These are phyloP conservation scores for Mionectes macconnelli DNA, from an alignment of 2,113 vertebrate species.

Conservation along the genomic window DNA sequence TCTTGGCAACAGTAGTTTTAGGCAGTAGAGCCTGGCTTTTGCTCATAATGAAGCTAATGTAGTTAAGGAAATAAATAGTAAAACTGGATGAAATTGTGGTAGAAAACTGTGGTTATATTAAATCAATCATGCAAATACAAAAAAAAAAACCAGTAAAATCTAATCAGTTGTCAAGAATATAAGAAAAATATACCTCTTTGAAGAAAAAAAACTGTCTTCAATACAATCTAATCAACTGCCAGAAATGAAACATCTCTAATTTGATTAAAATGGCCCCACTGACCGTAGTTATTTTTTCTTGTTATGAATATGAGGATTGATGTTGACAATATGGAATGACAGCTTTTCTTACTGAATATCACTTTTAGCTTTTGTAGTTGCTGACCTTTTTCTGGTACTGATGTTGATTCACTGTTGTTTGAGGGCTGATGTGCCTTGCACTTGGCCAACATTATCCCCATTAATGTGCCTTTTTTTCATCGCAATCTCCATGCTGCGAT, in stretches of 20 bases:
- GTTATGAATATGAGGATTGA: not conserved
- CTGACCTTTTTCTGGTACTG: not conserved
- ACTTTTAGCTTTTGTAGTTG: not conserved
- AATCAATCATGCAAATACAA: not conserved
- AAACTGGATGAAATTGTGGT: not conserved
- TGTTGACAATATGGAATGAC: not conserved
- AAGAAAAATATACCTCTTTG: not conserved
- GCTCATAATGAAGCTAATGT: not conserved
- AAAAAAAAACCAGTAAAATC: not conserved
- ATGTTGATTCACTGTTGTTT: not conserved
- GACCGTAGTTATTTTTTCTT: not conserved
- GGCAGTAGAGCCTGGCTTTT: not conserved
- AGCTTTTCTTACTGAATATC: not conserved
- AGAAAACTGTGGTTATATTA: not conserved
- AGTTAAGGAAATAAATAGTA: not conserved
- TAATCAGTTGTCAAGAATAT: not conserved
- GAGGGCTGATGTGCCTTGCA: not conserved
- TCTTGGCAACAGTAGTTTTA: not conserved
- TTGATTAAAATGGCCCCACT: not conserved
- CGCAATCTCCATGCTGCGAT: not conserved
- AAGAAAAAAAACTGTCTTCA: not conserved
- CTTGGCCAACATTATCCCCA: not conserved
- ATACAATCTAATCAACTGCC: not conserved
- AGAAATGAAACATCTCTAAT: not conserved
- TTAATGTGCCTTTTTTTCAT: not conserved